A percentile compares a stretch with the other conserved stretches of the same genome.
Conservation (phyloP, 2,797 vertebrate species). For the Enteromius unitaeniatus region DNA sequence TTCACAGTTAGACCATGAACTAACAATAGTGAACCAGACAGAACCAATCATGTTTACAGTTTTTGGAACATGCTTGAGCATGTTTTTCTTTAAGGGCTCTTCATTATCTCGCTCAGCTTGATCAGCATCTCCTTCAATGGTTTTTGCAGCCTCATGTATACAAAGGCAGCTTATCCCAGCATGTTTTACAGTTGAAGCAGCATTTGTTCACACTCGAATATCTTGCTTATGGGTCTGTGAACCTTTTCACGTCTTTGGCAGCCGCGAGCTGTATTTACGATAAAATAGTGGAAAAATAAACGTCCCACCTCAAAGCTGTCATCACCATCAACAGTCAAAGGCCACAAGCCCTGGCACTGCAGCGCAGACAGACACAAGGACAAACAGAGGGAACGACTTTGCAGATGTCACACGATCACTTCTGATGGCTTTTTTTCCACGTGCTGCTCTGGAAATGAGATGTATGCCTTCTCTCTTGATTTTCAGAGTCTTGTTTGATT, state of each 20-base stretch:
- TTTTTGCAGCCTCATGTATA: conserved; percentile 42
- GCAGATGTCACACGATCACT: conserved; percentile 19
- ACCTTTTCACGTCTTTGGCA: conserved; percentile 39
- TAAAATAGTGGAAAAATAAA: conserved; percentile 71
- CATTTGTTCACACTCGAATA: conserved; percentile 58
- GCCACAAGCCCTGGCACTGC: conserved; percentile 42
- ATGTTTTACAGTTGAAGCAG: conserved; percentile 54
- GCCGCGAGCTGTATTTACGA: conserved; percentile 65
- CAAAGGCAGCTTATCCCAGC: conserved; percentile 9
- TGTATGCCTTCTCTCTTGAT: neutral
- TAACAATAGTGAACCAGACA: neutral
- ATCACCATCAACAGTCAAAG: conserved; percentile 68
- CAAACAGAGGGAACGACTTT: conserved; percentile 59
- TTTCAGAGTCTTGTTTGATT: conserved; percentile 60
- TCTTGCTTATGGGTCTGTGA: conserved; percentile 58
- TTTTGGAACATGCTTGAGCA: conserved; percentile 17
- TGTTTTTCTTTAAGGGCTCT: conserved; percentile 21
- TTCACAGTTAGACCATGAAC: conserved; percentile 1
- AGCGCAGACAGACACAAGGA: conserved; percentile 58
- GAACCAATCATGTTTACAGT: neutral
- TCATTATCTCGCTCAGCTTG: conserved; percentile 25
- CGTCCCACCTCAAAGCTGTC: conserved; percentile 54
- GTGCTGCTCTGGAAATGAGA: neutral
- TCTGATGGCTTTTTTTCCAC: conserved; percentile 20
- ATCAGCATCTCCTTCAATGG: conserved; percentile 37